These are phyloP conservation scores for Agraylea sexmaculata DNA, from an alignment of 1,140 invertebrate genomes.

Conservation along the genomic window DNA sequence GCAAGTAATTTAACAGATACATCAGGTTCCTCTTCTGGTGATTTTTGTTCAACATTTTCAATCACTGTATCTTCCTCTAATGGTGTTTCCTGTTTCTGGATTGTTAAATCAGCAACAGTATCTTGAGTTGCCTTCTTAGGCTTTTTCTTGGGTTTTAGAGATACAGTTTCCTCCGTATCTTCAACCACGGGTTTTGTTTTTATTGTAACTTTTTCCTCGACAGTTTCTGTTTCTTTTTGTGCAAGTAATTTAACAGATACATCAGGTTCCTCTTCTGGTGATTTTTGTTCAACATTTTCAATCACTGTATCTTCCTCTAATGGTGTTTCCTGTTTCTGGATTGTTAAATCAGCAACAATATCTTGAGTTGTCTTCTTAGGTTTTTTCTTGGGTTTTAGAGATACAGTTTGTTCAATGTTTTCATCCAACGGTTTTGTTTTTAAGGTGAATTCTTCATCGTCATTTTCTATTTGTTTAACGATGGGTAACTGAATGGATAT, in stretches of 20 bases:
- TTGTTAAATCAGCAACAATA: not conserved
- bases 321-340: not conserved
- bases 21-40: constrained; percentile 18
- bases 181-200: constrained; percentile 21
- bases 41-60: too few relatives aligned
- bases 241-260: constrained; percentile 16
- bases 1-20: constrained; percentile 16
- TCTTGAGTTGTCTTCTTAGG: constrained; percentile 23
- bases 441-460: constrained; percentile 27
- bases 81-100: constrained; percentile 22
- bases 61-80: too few relatives aligned
- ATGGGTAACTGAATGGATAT: constrained; percentile 26
- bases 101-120: constrained; percentile 19
- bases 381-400: constrained; percentile 27
- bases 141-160: constrained; percentile 29
- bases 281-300: constrained; percentile 21
- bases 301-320: constrained; percentile 22
- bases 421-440: constrained; percentile 24
- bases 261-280: constrained; percentile 17
- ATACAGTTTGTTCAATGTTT: constrained; percentile 33
- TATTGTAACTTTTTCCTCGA: constrained; percentile 5
- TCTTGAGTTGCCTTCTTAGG: constrained; percentile 13
- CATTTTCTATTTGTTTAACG: constrained; percentile 18
- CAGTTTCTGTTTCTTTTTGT: constrained; percentile 21
- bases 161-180: constrained; percentile 26